These are phyloP conservation scores for Trematomus bernacchii DNA, from an alignment of 2,797 vertebrate species.

Conservation along the genomic window DNA sequence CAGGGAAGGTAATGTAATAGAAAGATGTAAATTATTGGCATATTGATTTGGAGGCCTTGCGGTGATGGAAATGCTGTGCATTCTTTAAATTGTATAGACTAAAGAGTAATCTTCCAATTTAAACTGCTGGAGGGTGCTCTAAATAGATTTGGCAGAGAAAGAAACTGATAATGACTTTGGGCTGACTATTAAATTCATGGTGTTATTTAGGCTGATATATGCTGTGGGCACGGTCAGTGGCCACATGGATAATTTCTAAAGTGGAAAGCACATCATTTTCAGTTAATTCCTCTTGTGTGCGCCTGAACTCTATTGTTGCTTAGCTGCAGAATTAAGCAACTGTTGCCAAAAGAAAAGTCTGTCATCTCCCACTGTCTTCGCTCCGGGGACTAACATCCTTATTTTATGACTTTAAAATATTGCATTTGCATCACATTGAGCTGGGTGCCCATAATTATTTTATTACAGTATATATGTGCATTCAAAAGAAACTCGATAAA, in stretches of 20 bases:
- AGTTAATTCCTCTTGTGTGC: constrained; percentile 40
- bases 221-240: constrained; percentile 34
- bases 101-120: constrained; percentile 80
- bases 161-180: constrained; percentile 66
- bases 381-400: constrained; percentile 35
- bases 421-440: constrained; percentile 50
- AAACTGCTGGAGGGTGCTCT: constrained; percentile 59
- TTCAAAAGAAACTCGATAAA: constrained; percentile 39
- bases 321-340: constrained; percentile 30
- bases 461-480: constrained; percentile 9
- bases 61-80: constrained; percentile 66
- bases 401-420: constrained; percentile 58
- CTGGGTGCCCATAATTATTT: constrained; percentile 26
- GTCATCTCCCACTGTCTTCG: constrained; percentile 14
- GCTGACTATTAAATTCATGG: constrained; percentile 48
- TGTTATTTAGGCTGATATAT: constrained; percentile 54
- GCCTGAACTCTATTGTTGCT: constrained; percentile 43
- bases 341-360: constrained; percentile 25
- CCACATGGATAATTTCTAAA: constrained; percentile 52
- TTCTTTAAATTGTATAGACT: constrained; percentile 74
- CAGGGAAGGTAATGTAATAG: constrained; percentile 48
- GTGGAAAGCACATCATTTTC: constrained; percentile 46
- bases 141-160: constrained; percentile 67
- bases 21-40: constrained; percentile 70
- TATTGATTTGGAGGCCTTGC: constrained; percentile 74